Evolutionary conservation across 2,888 invertebrate species (phyloP).

Genomic region (Calliopum simillimum): DNA sequence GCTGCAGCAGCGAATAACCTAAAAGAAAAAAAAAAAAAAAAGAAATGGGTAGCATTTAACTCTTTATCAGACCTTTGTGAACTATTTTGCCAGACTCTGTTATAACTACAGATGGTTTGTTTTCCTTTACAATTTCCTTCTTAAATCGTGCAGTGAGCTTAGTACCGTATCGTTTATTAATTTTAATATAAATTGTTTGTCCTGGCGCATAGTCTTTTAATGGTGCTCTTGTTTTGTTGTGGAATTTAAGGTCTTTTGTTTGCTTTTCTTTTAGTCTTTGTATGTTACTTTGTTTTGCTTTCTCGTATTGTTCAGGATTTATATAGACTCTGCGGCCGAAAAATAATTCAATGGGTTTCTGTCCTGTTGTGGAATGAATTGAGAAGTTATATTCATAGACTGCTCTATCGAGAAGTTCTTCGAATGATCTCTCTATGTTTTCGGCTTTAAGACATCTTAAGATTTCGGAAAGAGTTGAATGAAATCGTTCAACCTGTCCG

Average conservation of each 20-base stretch:
- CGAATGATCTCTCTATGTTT: slow-evolving; percentile 19
- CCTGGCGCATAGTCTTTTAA: neutral
- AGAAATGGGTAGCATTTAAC: neutral
- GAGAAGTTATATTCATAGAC: slow-evolving; percentile 39
- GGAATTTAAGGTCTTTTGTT: neutral
- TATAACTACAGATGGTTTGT: neutral
- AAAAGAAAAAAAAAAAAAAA: neutral
- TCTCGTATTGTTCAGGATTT: neutral
- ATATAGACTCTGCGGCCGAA: slow-evolving; percentile 35
- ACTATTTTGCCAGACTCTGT: neutral
- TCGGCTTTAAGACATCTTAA: slow-evolving; percentile 32
- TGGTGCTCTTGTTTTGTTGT: neutral
- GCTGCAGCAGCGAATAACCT: neutral
- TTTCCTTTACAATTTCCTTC: neutral
- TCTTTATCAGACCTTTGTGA: neutral
- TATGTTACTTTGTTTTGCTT: neutral
- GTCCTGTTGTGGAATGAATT: slow-evolving; percentile 34
- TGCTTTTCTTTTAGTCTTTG: neutral
- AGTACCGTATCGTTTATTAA: neutral
- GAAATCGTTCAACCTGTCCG: slow-evolving; percentile 42
- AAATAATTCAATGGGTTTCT: slow-evolving; percentile 37
- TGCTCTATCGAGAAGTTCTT: slow-evolving; percentile 35
- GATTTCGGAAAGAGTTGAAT: slow-evolving; percentile 44
- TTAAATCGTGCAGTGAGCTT: neutral
- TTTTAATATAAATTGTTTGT: neutral